Conservation (phyloP, 2,888 invertebrate genomes). For the Rhagophthalmus giganteus region DNA sequence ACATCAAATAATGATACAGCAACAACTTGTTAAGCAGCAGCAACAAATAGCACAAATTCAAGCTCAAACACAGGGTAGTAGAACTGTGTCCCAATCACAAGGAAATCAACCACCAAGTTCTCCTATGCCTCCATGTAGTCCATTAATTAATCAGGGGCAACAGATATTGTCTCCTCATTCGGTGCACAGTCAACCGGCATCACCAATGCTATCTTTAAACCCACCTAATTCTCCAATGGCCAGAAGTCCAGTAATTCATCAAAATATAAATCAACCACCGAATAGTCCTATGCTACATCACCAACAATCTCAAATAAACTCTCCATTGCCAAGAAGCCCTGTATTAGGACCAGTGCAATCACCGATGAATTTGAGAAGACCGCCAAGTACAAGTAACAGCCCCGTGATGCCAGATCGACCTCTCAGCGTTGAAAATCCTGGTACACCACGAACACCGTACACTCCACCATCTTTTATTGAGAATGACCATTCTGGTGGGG, state of each 20-base stretch:
- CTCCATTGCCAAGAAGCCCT: slow-evolving; percentile 42
- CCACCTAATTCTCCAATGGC: slow-evolving; percentile 64
- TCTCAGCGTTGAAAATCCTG: slow-evolving; percentile 63
- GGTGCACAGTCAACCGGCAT: slow-evolving; percentile 52
- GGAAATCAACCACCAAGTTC: slow-evolving; percentile 58
- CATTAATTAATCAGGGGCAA: slow-evolving; percentile 50
- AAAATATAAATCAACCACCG: slow-evolving; percentile 45
- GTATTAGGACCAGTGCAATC: slow-evolving; percentile 56
- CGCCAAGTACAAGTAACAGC: slow-evolving; percentile 59
- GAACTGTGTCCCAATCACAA: slow-evolving; percentile 49
- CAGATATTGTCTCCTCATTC: slow-evolving; percentile 55
- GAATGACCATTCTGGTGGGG: slow-evolving; percentile 51
- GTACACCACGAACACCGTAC: slow-evolving; percentile 58
- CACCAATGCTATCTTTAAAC: slow-evolving; percentile 56
- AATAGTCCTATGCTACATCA: slow-evolving; percentile 53
- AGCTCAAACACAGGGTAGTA: slow-evolving; percentile 29
- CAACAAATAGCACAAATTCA: slow-evolving; percentile 53
- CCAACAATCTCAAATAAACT: slow-evolving; percentile 51
- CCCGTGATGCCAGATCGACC: slow-evolving; percentile 63
- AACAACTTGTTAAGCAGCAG: slow-evolving; percentile 50
- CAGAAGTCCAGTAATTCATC: slow-evolving; percentile 62
- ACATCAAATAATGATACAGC: slow-evolving; percentile 51
- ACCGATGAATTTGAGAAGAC: slow-evolving; percentile 60
- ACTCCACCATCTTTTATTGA: slow-evolving; percentile 40
- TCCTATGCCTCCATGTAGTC: slow-evolving; percentile 61